phyloP scores from a whole-genome alignment of 1,140 invertebrate species.

The Idris sp. region DNA sequence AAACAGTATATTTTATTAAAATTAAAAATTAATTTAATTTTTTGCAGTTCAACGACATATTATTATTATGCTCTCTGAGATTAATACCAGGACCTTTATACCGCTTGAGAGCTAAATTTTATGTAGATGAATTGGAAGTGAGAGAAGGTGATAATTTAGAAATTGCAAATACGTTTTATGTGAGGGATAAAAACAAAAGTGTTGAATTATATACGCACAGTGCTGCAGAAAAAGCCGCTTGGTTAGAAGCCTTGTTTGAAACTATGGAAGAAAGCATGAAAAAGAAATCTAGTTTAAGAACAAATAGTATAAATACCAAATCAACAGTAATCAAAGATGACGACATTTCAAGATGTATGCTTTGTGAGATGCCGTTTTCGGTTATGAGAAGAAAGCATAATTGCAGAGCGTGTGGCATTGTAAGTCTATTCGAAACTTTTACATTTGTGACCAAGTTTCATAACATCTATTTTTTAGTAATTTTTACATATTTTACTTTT shows the following conservation, averaged over 20 bases:
- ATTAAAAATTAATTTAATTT: slow-evolving; percentile 65
- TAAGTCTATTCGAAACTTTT: no score
- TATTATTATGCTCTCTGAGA: slow-evolving; percentile 80
- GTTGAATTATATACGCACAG: slow-evolving; percentile 74
- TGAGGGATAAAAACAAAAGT: slow-evolving; percentile 81
- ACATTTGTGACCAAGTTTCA: no score
- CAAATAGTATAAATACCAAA: slow-evolving; percentile 67
- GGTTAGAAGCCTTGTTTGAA: slow-evolving; percentile 82
- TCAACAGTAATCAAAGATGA: slow-evolving; percentile 84
- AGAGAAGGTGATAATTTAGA: slow-evolving; percentile 82
- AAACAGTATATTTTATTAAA: no score
- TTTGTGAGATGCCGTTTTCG: slow-evolving; percentile 85
- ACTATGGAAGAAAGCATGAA: slow-evolving; percentile 82
- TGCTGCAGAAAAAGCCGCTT: slow-evolving; percentile 82
- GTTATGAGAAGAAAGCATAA: slow-evolving; percentile 87
- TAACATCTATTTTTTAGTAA: no score
- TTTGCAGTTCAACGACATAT: slow-evolving; percentile 84
- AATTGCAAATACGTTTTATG: slow-evolving; percentile 83
- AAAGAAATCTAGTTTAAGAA: slow-evolving; percentile 79
- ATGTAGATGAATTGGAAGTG: slow-evolving; percentile 81
- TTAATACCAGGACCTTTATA: slow-evolving; percentile 80
- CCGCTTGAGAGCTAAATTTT: slow-evolving; percentile 79
- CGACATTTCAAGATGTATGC: slow-evolving; percentile 85
- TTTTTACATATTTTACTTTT: no score
- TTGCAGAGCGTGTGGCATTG: slow-evolving; percentile 87